Evolutionary conservation across 1,140 invertebrate species (phyloP).

Genomic region (Calosoma granatense): DNA sequence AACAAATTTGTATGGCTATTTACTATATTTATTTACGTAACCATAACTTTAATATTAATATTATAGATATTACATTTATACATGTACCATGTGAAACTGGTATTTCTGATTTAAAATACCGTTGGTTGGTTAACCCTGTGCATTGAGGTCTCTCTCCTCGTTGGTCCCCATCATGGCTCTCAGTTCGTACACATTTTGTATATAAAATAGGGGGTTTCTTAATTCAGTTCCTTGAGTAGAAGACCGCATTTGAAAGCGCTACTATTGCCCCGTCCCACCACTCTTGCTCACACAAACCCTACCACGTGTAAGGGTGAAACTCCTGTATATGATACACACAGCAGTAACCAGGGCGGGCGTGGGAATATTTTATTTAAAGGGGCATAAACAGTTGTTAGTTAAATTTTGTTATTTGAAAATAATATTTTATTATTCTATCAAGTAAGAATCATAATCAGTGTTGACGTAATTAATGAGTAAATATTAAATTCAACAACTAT

Average conservation of each 20-base stretch:
- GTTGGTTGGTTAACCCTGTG: neutral
- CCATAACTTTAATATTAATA: too few relatives aligned
- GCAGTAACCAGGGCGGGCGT: neutral
- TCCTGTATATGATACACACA: neutral
- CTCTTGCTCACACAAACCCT: neutral
- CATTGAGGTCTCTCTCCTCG: neutral
- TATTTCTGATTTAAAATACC: too few relatives aligned
- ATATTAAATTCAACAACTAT: too few relatives aligned
- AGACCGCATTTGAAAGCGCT: neutral
- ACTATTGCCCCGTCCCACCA: neutral
- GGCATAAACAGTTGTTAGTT: too few relatives aligned
- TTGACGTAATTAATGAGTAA: too few relatives aligned
- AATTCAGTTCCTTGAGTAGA: conserved; percentile 4
- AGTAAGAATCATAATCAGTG: too few relatives aligned
- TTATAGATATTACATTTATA: too few relatives aligned
- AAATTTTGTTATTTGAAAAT: too few relatives aligned
- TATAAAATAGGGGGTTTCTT: conserved; percentile 7
- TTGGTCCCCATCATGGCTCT: neutral
- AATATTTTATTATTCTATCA: too few relatives aligned
- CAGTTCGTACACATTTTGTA: conserved; percentile 5
- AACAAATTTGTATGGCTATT: too few relatives aligned
- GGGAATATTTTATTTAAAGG: neutral
- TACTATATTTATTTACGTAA: too few relatives aligned
- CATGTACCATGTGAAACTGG: too few relatives aligned
- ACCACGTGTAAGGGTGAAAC: neutral